These are phyloP conservation scores for Dendrolimus kikuchii DNA, from an alignment of 1,140 invertebrate species.

Conservation along the genomic window DNA sequence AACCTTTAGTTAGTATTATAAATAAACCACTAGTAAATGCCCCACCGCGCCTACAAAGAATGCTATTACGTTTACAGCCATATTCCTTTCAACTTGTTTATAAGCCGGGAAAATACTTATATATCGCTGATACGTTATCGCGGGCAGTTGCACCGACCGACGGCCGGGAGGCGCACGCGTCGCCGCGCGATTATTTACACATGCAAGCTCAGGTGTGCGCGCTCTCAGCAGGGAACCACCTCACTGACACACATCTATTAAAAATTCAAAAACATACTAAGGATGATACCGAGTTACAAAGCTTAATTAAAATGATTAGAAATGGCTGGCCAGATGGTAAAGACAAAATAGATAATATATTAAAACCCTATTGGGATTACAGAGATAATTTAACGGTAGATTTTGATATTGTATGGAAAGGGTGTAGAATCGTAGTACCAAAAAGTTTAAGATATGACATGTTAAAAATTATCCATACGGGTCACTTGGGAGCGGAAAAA, in stretches of 20 bases:
- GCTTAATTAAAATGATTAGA: neutral
- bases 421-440: constrained; percentile 15
- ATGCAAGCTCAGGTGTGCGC: neutral
- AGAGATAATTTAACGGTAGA: constrained; percentile 17
- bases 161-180: neutral
- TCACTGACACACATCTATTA: constrained; percentile 17
- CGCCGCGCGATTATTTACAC: neutral
- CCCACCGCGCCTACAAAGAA: constrained; percentile 20
- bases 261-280: constrained; percentile 2
- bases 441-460: constrained; percentile 30
- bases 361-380: neutral
- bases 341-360: neutral
- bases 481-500: constrained; percentile 14
- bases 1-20: constrained; percentile 12
- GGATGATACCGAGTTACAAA: constrained; percentile 1
- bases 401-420: constrained; percentile 35
- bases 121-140: constrained; percentile 21
- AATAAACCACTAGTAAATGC: constrained; percentile 10
- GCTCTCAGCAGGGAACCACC: neutral
- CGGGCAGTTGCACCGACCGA: constrained; percentile 32
- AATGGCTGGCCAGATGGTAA: neutral
- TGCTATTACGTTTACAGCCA: constrained; percentile 48
- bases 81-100: constrained; percentile 34
- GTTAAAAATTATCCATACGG: constrained; percentile 16
- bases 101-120: constrained; percentile 39